A percentile compares a stretch with the other conserved stretches of the same genome.
Conservation (phyloP, 2,797 vertebrate genomes). For the Taenioides sp. region DNA sequence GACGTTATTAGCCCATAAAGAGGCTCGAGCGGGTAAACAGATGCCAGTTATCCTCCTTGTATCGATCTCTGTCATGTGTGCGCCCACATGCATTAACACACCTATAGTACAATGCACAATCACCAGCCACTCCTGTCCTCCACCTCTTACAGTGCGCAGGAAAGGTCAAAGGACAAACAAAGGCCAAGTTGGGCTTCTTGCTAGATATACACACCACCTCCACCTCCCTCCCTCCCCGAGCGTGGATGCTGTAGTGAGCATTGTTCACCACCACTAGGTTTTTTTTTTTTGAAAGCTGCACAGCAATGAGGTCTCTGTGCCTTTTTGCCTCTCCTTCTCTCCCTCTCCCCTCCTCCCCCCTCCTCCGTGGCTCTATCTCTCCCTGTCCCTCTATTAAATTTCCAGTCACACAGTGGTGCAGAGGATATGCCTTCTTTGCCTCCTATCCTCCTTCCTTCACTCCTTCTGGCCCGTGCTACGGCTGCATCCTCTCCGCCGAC, state of each 20-base stretch:
- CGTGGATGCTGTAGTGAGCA: slow-evolving; percentile 72
- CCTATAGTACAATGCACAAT: not conserved
- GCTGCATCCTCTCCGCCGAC: slow-evolving; percentile 60
- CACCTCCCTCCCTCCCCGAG: slow-evolving; percentile 42
- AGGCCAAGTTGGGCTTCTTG: slow-evolving; percentile 65
- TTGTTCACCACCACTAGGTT: slow-evolving; percentile 72
- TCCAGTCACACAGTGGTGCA: slow-evolving; percentile 87
- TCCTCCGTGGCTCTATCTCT: slow-evolving; percentile 37
- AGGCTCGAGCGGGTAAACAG: slow-evolving; percentile 26
- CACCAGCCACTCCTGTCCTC: slow-evolving; percentile 12
- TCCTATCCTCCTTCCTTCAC: slow-evolving; percentile 50
- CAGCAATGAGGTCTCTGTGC: slow-evolving; percentile 80
- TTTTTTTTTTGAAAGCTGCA: slow-evolving; percentile 69
- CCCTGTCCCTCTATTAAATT: slow-evolving; percentile 78
- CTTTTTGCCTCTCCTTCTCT: slow-evolving; percentile 72
- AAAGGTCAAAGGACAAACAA: slow-evolving; percentile 71
- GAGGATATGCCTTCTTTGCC: slow-evolving; percentile 77
- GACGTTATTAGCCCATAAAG: slow-evolving; percentile 48
- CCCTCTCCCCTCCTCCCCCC: slow-evolving; percentile 49
- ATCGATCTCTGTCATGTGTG: slow-evolving; percentile 39
- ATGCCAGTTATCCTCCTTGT: slow-evolving; percentile 28
- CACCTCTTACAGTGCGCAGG: slow-evolving; percentile 49
- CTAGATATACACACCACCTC: slow-evolving; percentile 51
- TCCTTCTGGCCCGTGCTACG: slow-evolving; percentile 59
- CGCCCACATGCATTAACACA: slow-evolving; percentile 30